Evolutionary conservation across 2,888 invertebrate species (phyloP).

Genomic region (Macrophya alboannulata): DNA sequence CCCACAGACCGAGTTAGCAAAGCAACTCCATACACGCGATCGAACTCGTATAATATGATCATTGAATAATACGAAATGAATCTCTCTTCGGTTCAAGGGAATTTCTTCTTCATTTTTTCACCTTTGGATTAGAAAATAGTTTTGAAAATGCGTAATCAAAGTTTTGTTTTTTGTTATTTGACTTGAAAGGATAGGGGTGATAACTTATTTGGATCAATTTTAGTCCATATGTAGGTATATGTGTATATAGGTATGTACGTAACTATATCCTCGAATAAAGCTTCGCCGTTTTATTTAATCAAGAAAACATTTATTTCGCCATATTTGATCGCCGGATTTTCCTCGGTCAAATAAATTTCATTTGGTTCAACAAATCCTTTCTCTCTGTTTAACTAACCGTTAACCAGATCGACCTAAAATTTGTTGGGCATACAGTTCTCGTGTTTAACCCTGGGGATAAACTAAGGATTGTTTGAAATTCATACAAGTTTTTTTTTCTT

Average conservation of each 20-base stretch:
- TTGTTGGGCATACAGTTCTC: constrained; percentile 24
- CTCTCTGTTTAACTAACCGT: constrained; percentile 35
- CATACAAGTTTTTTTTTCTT: not conserved
- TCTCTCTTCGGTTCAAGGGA: not conserved
- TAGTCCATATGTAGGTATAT: too few species aligned
- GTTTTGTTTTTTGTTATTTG: not conserved
- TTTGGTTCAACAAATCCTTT: constrained; percentile 24
- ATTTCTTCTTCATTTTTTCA: not conserved
- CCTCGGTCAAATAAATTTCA: constrained; percentile 30
- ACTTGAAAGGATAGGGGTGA: not conserved
- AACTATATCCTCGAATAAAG: not conserved
- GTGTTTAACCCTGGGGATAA: not conserved
- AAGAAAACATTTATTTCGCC: constrained; percentile 31
- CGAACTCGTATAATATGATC: not conserved
- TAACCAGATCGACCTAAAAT: constrained; percentile 43
- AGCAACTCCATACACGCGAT: not conserved
- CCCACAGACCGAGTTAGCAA: not conserved
- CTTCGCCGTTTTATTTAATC: not conserved
- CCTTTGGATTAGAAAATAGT: not conserved
- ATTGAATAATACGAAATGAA: not conserved
- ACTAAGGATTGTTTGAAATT: constrained; percentile 10
- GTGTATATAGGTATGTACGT: not conserved
- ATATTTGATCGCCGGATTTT: constrained; percentile 33
- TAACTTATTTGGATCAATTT: not conserved
- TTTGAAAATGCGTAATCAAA: not conserved